These are phyloP conservation scores for Reticulitermes speratus DNA, from an alignment of 1,140 invertebrate genomes.

Conservation along the genomic window DNA sequence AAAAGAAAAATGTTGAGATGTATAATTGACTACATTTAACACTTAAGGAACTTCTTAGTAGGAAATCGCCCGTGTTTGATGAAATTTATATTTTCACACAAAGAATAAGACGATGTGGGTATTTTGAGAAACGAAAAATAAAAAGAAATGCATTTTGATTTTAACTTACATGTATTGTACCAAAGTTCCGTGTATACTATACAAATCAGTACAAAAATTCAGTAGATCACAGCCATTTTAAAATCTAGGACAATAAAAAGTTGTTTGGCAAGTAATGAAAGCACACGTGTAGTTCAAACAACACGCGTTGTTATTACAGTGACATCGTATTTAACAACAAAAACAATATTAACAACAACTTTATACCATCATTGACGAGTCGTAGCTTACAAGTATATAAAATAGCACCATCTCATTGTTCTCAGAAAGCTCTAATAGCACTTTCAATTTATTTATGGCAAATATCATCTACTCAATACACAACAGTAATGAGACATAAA, in stretches of 20 bases:
- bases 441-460: not conserved
- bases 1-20: no score
- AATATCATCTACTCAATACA: not conserved
- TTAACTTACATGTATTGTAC: conserved; percentile 10
- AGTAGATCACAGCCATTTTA: conserved; percentile 12
- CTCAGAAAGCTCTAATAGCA: not conserved
- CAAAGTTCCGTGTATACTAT: not conserved
- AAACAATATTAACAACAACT: not conserved
- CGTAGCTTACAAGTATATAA: not conserved
- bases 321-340: not conserved
- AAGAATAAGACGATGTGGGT: no score
- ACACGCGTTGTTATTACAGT: conserved; percentile 11
- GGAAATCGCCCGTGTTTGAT: no score
- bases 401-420: not conserved
- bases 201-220: conserved; percentile 2
- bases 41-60: no score
- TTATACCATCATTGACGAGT: not conserved
- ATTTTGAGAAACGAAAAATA: no score
- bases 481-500: not conserved
- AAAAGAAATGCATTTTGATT: not conserved
- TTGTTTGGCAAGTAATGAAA: conserved; percentile 13
- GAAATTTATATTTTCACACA: no score
- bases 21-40: no score
- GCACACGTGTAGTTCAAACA: not conserved
- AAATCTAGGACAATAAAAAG: not conserved